A percentile compares a stretch with the other conserved stretches of the same genome.
phyloP scores from a whole-genome alignment of 2,888 invertebrate genomes.

The Apantesis nais region DNA sequence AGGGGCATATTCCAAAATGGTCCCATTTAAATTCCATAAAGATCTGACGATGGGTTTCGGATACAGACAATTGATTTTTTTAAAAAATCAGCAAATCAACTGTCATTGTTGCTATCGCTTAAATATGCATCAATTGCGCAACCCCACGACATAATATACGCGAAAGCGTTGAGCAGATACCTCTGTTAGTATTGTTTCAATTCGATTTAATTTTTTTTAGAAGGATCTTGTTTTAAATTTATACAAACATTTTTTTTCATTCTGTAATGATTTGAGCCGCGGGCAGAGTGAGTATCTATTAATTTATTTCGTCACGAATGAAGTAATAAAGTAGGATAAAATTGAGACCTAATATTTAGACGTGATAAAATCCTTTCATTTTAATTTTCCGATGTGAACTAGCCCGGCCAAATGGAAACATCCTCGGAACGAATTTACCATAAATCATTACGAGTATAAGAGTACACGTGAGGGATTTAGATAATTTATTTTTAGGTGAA shows the following conservation, averaged over 20 bases:
- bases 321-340: conserved; percentile 10
- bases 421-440: conserved; percentile 38
- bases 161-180: no score
- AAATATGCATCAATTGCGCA: no score
- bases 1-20: no score
- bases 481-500: conserved; percentile 50
- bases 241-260: background rate
- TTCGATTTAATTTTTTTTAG: no score
- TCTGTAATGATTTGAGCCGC: background rate
- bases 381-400: conserved; percentile 30
- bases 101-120: no score
- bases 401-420: conserved; percentile 37
- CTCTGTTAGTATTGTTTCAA: no score
- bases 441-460: conserved; percentile 47
- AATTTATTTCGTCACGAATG: background rate
- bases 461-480: conserved; percentile 49
- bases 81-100: no score
- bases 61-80: no score
- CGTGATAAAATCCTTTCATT: conserved; percentile 26
- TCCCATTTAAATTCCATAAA: no score
- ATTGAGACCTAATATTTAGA: conserved; percentile 6
- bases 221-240: no score
- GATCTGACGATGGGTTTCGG: no score
- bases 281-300: background rate
- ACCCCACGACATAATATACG: no score